Evolutionary conservation across 2,888 invertebrate genomes (phyloP).

Genomic region (Rotaria socialis): DNA sequence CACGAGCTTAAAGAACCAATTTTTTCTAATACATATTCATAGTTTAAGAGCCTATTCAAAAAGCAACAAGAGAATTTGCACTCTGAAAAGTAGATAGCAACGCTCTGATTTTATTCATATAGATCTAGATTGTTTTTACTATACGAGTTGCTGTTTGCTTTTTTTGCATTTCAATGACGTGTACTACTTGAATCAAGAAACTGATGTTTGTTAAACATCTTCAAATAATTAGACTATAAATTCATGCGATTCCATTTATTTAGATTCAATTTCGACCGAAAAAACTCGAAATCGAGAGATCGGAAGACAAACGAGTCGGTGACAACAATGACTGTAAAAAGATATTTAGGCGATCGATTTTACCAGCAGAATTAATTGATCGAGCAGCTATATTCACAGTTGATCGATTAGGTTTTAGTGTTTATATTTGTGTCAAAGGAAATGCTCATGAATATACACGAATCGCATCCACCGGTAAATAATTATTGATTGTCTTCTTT

Average conservation of each 20-base stretch:
- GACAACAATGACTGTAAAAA: background rate
- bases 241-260: background rate
- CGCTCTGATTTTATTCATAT: too few species aligned
- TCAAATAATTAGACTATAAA: background rate
- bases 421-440: slow-evolving; percentile 13
- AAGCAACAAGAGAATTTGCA: too few species aligned
- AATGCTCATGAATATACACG: background rate
- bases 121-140: too few species aligned
- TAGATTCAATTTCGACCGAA: background rate
- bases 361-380: background rate
- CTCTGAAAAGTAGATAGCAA: too few species aligned
- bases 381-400: background rate
- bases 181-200: too few species aligned
- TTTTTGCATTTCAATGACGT: too few species aligned
- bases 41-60: too few species aligned
- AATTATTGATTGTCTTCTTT: background rate
- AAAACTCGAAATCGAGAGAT: background rate
- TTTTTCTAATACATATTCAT: too few species aligned
- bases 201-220: too few species aligned
- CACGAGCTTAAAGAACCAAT: too few species aligned
- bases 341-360: background rate
- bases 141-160: too few species aligned
- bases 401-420: background rate
- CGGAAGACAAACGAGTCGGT: background rate
- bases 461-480: background rate